Percentiles rank a stretch among this genome's conserved stretches.
Evolutionary conservation across 2,888 invertebrate genomes (phyloP).

Genomic region (Spilosoma lubricipeda): DNA sequence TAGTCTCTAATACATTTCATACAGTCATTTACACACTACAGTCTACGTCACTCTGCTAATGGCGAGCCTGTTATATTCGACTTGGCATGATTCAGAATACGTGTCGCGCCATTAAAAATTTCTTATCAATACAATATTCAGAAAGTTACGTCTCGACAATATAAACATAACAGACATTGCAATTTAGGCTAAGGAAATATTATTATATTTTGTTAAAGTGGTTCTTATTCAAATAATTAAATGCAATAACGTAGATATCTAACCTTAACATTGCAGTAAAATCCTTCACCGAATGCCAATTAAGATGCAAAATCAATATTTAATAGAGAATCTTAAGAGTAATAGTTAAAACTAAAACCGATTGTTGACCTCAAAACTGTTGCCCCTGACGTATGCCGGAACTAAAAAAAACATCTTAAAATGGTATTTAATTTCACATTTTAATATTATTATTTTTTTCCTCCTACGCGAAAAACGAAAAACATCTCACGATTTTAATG

Average conservation of each 20-base stretch:
- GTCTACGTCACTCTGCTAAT: no score
- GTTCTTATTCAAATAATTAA: background rate
- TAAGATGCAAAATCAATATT: background rate
- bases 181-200: background rate
- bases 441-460: constrained; percentile 17
- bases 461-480: constrained; percentile 17
- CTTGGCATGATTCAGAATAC: background rate
- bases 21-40: no score
- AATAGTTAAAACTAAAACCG: background rate
- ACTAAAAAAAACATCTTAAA: constrained; percentile 1
- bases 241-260: background rate
- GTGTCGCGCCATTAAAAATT: background rate
- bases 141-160: background rate
- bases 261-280: background rate
- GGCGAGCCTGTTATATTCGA: background rate
- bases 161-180: no score
- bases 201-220: background rate
- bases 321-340: background rate
- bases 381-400: constrained; percentile 8
- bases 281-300: background rate
- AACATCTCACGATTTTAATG: constrained; percentile 32
- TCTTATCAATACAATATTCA: background rate
- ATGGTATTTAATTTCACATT: constrained; percentile 12
- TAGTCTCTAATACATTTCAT: no score
- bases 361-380: constrained; percentile 1